These are phyloP conservation scores for Helarctos malayanus DNA, from an alignment of 2,797 vertebrate genomes.

Conservation along the genomic window DNA sequence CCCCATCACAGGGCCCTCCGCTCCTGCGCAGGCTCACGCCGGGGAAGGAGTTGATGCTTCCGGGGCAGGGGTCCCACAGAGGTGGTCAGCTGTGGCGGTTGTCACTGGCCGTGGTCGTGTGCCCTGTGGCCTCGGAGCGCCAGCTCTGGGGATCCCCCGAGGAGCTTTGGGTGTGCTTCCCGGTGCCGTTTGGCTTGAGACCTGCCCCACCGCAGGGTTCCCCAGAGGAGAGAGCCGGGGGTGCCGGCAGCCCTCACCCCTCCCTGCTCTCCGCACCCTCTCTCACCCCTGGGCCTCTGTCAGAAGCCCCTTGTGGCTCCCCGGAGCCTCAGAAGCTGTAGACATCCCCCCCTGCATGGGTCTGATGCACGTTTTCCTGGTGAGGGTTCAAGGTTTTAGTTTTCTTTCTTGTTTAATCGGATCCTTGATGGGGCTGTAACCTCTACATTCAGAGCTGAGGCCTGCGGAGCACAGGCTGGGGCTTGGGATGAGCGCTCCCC, in stretches of 20 bases:
- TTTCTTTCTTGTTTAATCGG: not conserved
- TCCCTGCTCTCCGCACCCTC: not conserved
- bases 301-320: not conserved
- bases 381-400: not conserved
- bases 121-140: not conserved
- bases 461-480: not conserved
- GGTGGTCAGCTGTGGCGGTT: not conserved
- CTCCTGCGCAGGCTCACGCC: not conserved
- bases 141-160: accelerated
- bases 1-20: not conserved
- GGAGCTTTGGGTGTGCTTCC: too few species aligned
- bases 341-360: accelerated
- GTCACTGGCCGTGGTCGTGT: not conserved
- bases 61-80: not conserved
- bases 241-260: not conserved
- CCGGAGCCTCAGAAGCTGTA: not conserved
- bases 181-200: not conserved
- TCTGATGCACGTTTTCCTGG: not conserved
- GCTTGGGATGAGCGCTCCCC: not conserved
- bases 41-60: not conserved
- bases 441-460: not conserved
- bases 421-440: not conserved
- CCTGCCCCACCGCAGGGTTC: not conserved
- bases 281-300: too few species aligned
- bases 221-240: not conserved